A percentile compares a stretch with the other conserved stretches of the same genome.
Evolutionary conservation across 2,113 vertebrate species (phyloP).

Genomic region (Anoplopoma fimbria): DNA sequence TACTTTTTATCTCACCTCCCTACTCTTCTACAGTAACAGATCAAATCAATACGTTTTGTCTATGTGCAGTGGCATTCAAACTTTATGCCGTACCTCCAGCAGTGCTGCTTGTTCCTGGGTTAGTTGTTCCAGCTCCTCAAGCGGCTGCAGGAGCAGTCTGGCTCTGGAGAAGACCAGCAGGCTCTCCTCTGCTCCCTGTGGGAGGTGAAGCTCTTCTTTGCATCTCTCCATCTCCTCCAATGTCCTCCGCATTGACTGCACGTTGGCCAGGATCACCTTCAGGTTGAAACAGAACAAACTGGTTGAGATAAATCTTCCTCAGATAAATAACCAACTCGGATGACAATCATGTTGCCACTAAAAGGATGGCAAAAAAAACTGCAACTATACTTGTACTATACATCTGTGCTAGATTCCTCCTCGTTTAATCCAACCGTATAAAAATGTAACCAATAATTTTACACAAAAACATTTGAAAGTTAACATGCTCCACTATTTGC

Average conservation of each 20-base stretch:
- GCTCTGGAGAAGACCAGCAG: slow-evolving; percentile 87
- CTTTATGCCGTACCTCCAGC: slow-evolving; percentile 83
- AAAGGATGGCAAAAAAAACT: neutral
- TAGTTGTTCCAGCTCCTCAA: slow-evolving; percentile 87
- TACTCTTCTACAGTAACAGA: neutral
- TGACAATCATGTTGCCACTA: neutral
- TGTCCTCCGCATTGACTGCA: slow-evolving; percentile 87
- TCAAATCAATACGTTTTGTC: neutral
- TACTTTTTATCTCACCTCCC: neutral
- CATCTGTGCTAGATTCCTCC: neutral
- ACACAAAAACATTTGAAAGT: too few species aligned
- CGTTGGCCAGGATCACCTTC: slow-evolving; percentile 91
- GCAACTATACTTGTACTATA: neutral
- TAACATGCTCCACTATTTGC: too few species aligned
- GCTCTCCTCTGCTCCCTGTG: slow-evolving; percentile 75
- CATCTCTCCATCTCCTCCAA: slow-evolving; percentile 87
- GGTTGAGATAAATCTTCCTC: neutral
- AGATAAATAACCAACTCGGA: neutral
- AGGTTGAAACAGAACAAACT: neutral
- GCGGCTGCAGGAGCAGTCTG: slow-evolving; percentile 81
- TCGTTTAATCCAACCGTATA: neutral
- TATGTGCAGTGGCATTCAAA: neutral
- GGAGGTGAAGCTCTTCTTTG: slow-evolving; percentile 81
- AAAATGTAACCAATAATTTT: neutral
- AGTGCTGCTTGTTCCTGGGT: slow-evolving; percentile 84